Evolutionary conservation across 2,888 invertebrate species (phyloP).

Genomic region (Griposia aprilina): DNA sequence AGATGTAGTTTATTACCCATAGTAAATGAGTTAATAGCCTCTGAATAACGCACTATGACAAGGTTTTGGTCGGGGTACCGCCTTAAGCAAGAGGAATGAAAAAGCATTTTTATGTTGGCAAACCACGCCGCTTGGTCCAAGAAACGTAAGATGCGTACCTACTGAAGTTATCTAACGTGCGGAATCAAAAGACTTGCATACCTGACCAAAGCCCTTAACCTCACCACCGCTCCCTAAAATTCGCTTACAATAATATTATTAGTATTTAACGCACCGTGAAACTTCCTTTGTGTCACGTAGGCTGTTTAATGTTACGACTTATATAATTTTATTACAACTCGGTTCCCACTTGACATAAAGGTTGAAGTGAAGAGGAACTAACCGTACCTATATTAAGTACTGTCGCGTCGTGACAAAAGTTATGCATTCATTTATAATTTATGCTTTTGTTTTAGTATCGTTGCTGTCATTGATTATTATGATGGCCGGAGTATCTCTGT

Average conservation of each 20-base stretch:
- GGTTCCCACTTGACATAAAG: constrained; percentile 53
- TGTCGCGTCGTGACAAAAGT: constrained; percentile 40
- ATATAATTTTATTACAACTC: constrained; percentile 55
- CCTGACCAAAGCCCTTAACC: constrained; percentile 7
- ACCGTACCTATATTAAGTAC: constrained; percentile 48
- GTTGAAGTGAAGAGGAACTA: constrained; percentile 49
- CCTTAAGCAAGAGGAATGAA: no score
- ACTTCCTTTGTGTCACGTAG: constrained; percentile 51
- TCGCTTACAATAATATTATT: constrained; percentile 47
- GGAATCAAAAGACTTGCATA: constrained; percentile 7
- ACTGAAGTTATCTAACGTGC: neutral
- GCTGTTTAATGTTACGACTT: constrained; percentile 53
- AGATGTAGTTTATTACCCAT: no score
- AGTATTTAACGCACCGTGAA: constrained; percentile 46
- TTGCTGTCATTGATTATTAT: constrained; percentile 35
- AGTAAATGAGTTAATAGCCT: no score
- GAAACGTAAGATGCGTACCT: neutral
- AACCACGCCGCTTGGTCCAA: no score
- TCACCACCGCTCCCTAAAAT: constrained; percentile 40
- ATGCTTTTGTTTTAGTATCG: constrained; percentile 45
- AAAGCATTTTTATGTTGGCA: neutral
- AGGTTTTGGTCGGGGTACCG: no score
- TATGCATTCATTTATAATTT: constrained; percentile 43
- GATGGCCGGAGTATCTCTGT: constrained; percentile 13
- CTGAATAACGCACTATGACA: no score